Conservation (phyloP, 2,888 invertebrate species). For the Odontocerum albicorne region DNA sequence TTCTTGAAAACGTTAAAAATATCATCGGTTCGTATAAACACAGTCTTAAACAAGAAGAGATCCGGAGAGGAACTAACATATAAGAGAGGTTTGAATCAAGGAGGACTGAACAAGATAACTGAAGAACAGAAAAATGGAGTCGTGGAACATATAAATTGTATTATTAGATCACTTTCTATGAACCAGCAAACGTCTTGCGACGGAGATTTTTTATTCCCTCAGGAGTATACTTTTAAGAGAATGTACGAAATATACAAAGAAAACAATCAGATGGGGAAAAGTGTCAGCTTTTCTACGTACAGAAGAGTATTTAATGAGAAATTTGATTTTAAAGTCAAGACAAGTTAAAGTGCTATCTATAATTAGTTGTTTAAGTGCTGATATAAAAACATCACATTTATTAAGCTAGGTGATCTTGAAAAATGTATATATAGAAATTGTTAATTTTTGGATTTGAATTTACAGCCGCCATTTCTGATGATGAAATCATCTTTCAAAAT, state of each 20-base stretch:
- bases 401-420: too few relatives aligned
- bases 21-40: constrained; percentile 8
- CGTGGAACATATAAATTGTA: constrained; percentile 8
- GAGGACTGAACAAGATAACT: constrained; percentile 16
- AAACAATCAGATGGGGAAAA: constrained; percentile 2
- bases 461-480: too few relatives aligned
- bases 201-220: constrained; percentile 4
- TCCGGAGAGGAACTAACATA: constrained; percentile 11
- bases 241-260: constrained; percentile 14
- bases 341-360: too few relatives aligned
- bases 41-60: constrained; percentile 16
- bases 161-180: not conserved
- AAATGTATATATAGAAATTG: too few relatives aligned
- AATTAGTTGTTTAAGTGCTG: too few relatives aligned
- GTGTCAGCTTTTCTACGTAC: constrained; percentile 17
- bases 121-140: constrained; percentile 4
- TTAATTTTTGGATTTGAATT: too few relatives aligned
- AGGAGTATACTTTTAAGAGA: constrained; percentile 10
- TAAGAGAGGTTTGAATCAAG: constrained; percentile 5
- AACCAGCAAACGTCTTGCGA: not conserved
- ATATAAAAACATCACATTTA: not conserved
- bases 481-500: too few relatives aligned
- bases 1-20: constrained; percentile 18
- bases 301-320: constrained; percentile 15
- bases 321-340: constrained; percentile 5